Evolutionary conservation across 2,113 vertebrate species (phyloP).

Genomic region (Lophochroa leadbeateri): DNA sequence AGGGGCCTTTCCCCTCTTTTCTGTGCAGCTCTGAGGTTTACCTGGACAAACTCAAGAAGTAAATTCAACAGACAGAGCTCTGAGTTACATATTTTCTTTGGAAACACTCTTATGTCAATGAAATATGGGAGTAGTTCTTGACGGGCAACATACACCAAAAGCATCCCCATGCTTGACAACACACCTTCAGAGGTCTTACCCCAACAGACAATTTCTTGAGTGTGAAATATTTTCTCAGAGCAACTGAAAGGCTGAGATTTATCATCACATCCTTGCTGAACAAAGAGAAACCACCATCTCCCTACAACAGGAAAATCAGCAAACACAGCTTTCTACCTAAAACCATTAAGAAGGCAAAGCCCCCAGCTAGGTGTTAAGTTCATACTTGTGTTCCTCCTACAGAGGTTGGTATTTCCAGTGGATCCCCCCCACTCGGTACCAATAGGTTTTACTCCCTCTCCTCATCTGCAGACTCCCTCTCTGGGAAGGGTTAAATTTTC

Average conservation of each 20-base stretch:
- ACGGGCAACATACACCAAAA: not conserved
- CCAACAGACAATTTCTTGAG: not conserved
- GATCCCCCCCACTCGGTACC: fast-evolving
- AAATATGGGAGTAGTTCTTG: not conserved
- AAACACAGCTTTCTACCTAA: not conserved
- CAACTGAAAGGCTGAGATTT: not conserved
- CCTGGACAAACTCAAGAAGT: not conserved
- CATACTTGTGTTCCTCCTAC: not conserved
- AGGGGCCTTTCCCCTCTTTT: not conserved
- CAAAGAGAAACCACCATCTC: not conserved
- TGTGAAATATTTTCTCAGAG: not conserved
- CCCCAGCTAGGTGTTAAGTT: not conserved
- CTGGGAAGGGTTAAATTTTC: slow-evolving; percentile 16
- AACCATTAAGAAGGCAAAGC: not conserved
- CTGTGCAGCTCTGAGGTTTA: not conserved
- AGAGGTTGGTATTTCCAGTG: not conserved
- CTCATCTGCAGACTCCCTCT: not conserved
- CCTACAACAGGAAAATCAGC: not conserved
- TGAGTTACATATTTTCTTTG: not conserved
- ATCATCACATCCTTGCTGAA: not conserved
- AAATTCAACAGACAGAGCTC: not conserved
- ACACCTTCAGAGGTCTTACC: not conserved
- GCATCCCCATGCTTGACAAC: not conserved
- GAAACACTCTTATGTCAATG: fast-evolving
- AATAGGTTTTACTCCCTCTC: not conserved